A percentile compares a stretch with the other conserved stretches of the same genome.
Conservation (phyloP, 1,140 invertebrate genomes). For the Harlomillsia oculata region DNA sequence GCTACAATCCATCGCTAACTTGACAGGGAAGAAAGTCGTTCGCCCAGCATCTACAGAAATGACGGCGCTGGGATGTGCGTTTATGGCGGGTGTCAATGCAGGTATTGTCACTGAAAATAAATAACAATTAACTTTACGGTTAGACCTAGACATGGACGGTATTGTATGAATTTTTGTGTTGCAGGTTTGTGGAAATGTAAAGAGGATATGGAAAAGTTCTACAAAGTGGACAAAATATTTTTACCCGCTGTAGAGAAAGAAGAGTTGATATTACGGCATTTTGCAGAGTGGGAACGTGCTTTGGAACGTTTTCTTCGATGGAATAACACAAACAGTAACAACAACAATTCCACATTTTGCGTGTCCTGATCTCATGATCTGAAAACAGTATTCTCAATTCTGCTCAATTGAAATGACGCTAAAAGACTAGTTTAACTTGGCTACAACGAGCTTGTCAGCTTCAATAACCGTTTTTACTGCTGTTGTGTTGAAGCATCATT, state of each 20-base stretch:
- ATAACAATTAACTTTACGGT: background rate
- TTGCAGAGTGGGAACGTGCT: constrained; percentile 54
- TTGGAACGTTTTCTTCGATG: constrained; percentile 56
- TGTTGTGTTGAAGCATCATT: too few species aligned
- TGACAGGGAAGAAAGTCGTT: constrained; percentile 62
- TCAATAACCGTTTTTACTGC: too few species aligned
- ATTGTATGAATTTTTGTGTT: constrained; percentile 34
- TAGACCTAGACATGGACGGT: background rate
- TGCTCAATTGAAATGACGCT: background rate
- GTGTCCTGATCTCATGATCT: too few species aligned
- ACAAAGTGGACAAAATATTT: constrained; percentile 53
- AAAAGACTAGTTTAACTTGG: background rate
- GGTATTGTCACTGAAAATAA: constrained; percentile 4
- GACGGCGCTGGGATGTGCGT: constrained; percentile 67
- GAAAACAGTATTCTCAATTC: too few species aligned
- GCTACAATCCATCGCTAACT: constrained; percentile 72
- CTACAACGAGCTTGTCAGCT: too few species aligned
- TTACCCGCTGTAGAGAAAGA: constrained; percentile 37
- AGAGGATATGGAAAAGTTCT: constrained; percentile 53
- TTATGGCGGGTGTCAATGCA: constrained; percentile 58
- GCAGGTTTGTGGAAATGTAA: constrained; percentile 61
- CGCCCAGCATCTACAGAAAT: constrained; percentile 57
- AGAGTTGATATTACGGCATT: constrained; percentile 21
- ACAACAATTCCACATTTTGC: too few species aligned
- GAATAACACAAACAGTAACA: constrained; percentile 34